Evolutionary conservation across 92 coral and sea anemone species (phyloP), one percentile per base, ranked within the genome.

Genomic region (Desmophyllum pertusum): DNA sequence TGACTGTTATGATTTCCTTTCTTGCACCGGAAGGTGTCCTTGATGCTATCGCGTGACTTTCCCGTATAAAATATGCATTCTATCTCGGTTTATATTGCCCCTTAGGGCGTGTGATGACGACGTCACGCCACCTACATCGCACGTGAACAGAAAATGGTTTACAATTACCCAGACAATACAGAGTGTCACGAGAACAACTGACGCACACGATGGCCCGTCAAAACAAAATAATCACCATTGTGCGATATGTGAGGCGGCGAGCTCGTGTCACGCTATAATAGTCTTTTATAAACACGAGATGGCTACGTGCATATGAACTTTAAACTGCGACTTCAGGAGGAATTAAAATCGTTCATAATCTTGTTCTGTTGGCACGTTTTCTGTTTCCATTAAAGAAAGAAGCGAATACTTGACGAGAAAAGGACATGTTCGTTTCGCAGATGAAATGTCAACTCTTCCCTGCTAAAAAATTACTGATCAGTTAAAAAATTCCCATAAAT

Each of bases 121-220:
- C 86, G 86, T 82, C 86, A 82, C 86, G 86, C 86, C 27, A 82
- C 40, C 53, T 50, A 38, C 14, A 43, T 71, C 70, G 67, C 86
- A 82, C 76, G 86, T 72, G 86, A 72, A 72, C 79, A 82, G 75
- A 79, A 61, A 82, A 73, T 82, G 86, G 77, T 72, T 29, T 72
- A 43, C 53, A 42, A 46, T 72, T 41, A 72, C 52, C n/a, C 1
- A 45, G 36, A 72, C 33, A 46, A 72, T 30, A 30, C 77, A 25
- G 19, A 14, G 76, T 31, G 66, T 29, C 63, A 57, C 79, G 46
- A 36, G 67, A 23, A 37, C 51, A 38, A 69, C 25, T 65, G 42
- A 38, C 70, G 17, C 36, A 14, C 71, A 53, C 66, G 52, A 46
- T 64, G 43, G 39, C 68, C 55, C 77, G 76, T 68, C 76, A 48